Evolutionary conservation across 2,113 vertebrate species (phyloP), one percentile per base, ranked within the genome.

Genomic region (Gadus chalcogrammus): DNA sequence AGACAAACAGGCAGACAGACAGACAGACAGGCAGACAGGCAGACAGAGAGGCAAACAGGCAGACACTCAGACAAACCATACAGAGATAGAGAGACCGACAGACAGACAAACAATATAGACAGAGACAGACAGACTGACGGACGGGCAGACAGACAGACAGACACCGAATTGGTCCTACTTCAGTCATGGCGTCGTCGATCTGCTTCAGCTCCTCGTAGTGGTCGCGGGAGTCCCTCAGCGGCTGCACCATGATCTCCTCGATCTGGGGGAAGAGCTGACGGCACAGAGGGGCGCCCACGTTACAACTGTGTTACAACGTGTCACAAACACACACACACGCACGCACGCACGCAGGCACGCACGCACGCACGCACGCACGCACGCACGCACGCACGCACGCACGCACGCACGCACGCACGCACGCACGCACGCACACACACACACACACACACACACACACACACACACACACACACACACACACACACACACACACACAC

Each of bases 171-270:
- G 69, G 62, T 77, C 77, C 22, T 91, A 94, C 93, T 90, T 93
- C 92, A 77, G 91, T 91, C 93, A 93, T 92, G 77, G 92, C 90
- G n/a, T 94, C 92, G 68, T 94, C 93, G 15, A 94, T 91, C 78
- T 93, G 92, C 78, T 93, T 93, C 70, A 94, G 89, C 76, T 94
- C 93, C 63, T 94, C 93, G 7, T 94, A 94, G 72, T 93, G 93
- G 75, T 94, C 93, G n/a, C 93, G 87, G 18, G 93, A 93, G 81
- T 94, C 92, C 79, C 92, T 89, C 71, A 94, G 73, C 61, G 93
- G 93, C 61, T 92, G 91, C 61, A 94, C 92, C 93, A 93, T 93
- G 70, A 93, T 90, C 77, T 94, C 93, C 74, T 94, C 93, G 58
- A 94, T 92, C 79, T 94, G 93, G 66, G 93, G 93, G 68, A 94